These are phyloP conservation scores for Hiodon tergisus DNA, from an alignment of 2,113 vertebrate genomes.

Conservation along the genomic window DNA sequence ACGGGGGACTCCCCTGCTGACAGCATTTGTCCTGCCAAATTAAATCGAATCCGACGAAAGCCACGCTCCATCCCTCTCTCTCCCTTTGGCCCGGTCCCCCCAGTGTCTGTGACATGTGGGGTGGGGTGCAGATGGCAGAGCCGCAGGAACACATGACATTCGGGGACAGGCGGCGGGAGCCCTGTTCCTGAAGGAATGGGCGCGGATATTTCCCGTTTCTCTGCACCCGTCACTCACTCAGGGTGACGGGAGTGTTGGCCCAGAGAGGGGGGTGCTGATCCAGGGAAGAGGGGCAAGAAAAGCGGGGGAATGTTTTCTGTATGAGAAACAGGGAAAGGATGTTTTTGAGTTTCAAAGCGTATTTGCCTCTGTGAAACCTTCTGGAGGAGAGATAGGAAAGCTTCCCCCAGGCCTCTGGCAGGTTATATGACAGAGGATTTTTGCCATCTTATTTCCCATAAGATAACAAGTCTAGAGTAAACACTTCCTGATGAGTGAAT, in stretches of 20 bases:
- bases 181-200: constrained; percentile 27
- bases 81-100: background rate
- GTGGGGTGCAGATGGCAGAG: constrained; percentile 51
- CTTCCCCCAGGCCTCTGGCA: constrained; percentile 7
- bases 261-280: constrained; percentile 28
- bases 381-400: no score
- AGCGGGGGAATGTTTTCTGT: background rate
- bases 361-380: constrained; percentile 15
- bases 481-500: background rate
- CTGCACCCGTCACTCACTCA: constrained; percentile 9
- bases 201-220: constrained; percentile 41
- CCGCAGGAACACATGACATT: constrained; percentile 48
- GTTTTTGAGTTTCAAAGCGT: constrained; percentile 27
- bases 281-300: constrained; percentile 24
- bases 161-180: constrained; percentile 43
- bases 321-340: constrained; percentile 15
- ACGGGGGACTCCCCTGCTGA: background rate
- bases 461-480: background rate
- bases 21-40: constrained; percentile 9
- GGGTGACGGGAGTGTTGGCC: constrained; percentile 19
- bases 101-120: background rate
- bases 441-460: background rate
- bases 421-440: no score
- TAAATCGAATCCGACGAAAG: background rate
- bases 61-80: background rate